Evolutionary conservation across 2,888 invertebrate genomes (phyloP).

Genomic region (Drosophila atroscutellata): DNA sequence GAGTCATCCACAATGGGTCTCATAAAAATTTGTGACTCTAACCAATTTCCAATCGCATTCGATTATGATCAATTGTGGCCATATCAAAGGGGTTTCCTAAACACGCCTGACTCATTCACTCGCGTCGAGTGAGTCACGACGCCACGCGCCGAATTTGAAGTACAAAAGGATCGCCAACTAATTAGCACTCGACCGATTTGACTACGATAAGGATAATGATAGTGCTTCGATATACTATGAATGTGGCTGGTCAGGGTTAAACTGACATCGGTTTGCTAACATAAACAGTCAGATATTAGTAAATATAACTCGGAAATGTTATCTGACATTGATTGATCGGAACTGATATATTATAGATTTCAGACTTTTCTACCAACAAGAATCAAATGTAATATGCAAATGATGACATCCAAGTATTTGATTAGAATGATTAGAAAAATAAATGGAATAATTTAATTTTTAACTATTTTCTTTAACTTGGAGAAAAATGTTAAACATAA

Average conservation of each 20-base stretch:
- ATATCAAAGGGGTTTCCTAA: slow-evolving; percentile 63
- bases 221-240: slow-evolving; percentile 12
- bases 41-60: slow-evolving; percentile 19
- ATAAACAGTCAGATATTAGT: background rate
- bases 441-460: background rate
- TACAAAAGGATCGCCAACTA: slow-evolving; percentile 49
- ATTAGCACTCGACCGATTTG: slow-evolving; percentile 19
- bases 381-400: background rate
- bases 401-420: background rate
- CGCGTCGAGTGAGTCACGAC: slow-evolving; percentile 47
- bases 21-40: slow-evolving; percentile 25
- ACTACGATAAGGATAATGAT: slow-evolving; percentile 23
- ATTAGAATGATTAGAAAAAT: background rate
- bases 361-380: background rate
- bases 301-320: background rate
- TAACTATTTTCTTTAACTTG: background rate
- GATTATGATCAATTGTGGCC: slow-evolving; percentile 46
- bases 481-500: background rate
- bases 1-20: slow-evolving; percentile 54
- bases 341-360: background rate
- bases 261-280: background rate
- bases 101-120: slow-evolving; percentile 45
- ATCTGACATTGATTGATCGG: background rate
- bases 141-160: background rate
- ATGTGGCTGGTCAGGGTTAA: slow-evolving; percentile 13